Percentiles rank a stretch among this genome's conserved stretches.
Evolutionary conservation across 92 coral and sea anemone genomes (phyloP).

Genomic region (Parazoanthus atlanticus): DNA sequence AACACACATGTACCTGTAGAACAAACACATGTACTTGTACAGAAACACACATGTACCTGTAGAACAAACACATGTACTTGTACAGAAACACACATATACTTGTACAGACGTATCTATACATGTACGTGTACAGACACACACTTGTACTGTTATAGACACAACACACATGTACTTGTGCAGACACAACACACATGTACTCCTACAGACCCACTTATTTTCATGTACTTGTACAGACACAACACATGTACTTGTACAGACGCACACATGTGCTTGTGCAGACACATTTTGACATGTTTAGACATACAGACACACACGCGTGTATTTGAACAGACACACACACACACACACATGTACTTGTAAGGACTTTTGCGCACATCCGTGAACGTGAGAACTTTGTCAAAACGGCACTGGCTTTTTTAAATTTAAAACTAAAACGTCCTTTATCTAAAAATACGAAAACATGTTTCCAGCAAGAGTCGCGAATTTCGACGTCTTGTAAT

Average conservation of each 20-base stretch:
- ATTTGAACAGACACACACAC: background rate
- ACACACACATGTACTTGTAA: background rate
- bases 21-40: background rate
- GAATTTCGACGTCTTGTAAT: too few relatives aligned
- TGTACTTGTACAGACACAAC: background rate
- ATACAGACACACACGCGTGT: background rate
- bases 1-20: background rate
- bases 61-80: background rate
- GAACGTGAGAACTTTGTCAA: too few relatives aligned
- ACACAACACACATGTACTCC: background rate
- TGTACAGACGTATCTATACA: background rate
- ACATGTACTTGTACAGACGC: background rate
- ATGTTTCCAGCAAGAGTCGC: too few relatives aligned
- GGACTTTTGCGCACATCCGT: background rate
- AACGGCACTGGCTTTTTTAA: too few relatives aligned
- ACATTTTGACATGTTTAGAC: background rate
- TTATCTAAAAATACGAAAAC: too few relatives aligned
- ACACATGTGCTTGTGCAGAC: background rate
- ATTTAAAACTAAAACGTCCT: too few relatives aligned
- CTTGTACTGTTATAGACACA: background rate
- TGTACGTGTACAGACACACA: background rate
- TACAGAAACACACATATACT: background rate
- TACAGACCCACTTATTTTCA: background rate
- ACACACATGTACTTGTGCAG: background rate
- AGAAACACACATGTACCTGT: background rate